Evolutionary conservation across 2,888 invertebrate genomes (phyloP).

Genomic region (Congeria kusceri): DNA sequence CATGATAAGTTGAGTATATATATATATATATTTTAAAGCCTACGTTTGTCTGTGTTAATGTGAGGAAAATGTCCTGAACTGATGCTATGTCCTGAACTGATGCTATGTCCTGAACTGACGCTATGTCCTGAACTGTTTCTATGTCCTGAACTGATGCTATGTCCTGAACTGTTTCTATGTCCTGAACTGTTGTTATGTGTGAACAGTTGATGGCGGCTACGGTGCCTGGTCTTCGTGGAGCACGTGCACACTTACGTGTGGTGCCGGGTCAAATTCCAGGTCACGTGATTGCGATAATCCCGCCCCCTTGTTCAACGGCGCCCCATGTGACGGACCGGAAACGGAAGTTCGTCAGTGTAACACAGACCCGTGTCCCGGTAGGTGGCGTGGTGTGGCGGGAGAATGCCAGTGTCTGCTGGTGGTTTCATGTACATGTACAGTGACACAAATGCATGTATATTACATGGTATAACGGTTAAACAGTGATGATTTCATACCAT

Average conservation of each 20-base stretch:
- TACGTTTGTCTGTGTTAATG: no score
- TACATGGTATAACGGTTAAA: no score
- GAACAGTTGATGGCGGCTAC: conserved; percentile 22
- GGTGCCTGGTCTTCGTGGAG: conserved; percentile 23
- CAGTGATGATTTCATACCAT: no score
- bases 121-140: no score
- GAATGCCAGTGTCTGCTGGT: no score
- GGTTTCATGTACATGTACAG: no score
- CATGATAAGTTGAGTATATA: no score
- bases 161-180: neutral
- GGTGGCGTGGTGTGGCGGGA: neutral
- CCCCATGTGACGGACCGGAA: conserved; percentile 8
- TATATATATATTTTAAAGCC: no score
- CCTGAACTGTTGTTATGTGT: neutral
- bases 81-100: no score
- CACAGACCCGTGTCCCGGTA: neutral
- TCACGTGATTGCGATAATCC: conserved; percentile 33
- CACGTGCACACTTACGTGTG: conserved; percentile 23
- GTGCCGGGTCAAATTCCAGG: conserved; percentile 24
- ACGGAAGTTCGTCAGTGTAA: neutral
- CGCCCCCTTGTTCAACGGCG: conserved; percentile 17
- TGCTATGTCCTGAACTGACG: no score
- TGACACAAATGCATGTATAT: no score
- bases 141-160: neutral
- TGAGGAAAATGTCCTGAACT: no score